A percentile compares a stretch with the other conserved stretches of the same genome.
These are phyloP conservation scores for Sylvia atricapilla DNA, from an alignment of 2,113 vertebrate genomes.

Conservation along the genomic window DNA sequence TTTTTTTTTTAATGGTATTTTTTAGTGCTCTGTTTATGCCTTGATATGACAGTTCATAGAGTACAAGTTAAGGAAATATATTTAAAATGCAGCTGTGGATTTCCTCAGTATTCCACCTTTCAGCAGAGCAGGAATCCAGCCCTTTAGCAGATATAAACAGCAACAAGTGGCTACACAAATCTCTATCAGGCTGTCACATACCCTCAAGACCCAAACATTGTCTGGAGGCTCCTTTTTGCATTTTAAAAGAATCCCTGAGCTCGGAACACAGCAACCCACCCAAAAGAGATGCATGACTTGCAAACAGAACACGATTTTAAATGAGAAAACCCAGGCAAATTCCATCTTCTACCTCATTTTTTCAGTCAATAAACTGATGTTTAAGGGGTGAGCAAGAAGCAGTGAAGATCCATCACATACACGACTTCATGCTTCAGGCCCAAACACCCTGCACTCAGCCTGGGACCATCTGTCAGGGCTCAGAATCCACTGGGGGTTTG, in stretches of 20 bases:
- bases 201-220: background rate
- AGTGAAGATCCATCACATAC: background rate
- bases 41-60: background rate
- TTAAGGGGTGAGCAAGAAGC: background rate
- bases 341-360: background rate
- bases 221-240: background rate
- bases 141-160: background rate
- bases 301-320: background rate
- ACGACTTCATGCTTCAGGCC: background rate
- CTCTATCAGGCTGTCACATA: background rate
- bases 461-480: background rate
- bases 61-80: background rate
- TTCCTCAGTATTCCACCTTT: background rate
- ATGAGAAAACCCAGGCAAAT: background rate
- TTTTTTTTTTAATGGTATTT: too few species aligned
- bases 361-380: background rate
- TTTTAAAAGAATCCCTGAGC: background rate
- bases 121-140: background rate
- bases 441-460: background rate
- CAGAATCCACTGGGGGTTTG: background rate
- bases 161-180: background rate
- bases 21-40: background rate
- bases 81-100: background rate
- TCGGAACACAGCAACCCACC: background rate
- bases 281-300: background rate